Base-by-base conservation (phyloP, 1,140 invertebrate genomes). In the Listronotus oregonensis region DNA sequence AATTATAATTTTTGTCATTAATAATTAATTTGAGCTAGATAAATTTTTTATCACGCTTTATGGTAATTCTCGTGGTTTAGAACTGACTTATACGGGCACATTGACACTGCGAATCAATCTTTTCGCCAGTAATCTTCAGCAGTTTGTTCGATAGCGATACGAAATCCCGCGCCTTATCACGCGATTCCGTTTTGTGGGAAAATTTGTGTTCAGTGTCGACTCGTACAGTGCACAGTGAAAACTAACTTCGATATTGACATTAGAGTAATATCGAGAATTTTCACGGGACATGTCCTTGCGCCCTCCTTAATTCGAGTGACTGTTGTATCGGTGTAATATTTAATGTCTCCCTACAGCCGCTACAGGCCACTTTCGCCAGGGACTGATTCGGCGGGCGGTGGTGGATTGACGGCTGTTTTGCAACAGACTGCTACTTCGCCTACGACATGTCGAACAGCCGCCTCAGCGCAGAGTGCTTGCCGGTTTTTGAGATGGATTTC, bases 271-370 rank as follows among this genome's bases (percentile, higher is more conserved):
- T 27, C 21, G 21, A 27, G 21, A 5, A 27, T 27, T 27, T 27
- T 12, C 7, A 37, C 34, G 8, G 34, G 34, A 37, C 34, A 37
- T 37, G 34, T 37, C 11, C 11, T 5, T 37, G 34, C 34, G 11
- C 1, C 34, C 34, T 37, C 34, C 34, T 5, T 37, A 37, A 37
- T 27, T 27, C 5, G 1, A 27, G 21, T 27, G 21, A 27, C 21
- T 27, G 21, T 27, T 5, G 1, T 27, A 27, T 27, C 21, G 1
- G 8, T 12, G 34, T 37, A 12, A 37, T 37, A 8, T n/a, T 62
- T 40, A 21, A 79, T 79, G 78, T 79, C 78, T 52, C 78, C 78
- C 39, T 79, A 79, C 60, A 78, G 77, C 69, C 75, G 76, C 17
- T 79, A 79, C 70, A 74, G 77, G 70, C 74, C 75, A 0, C 70